Evolutionary conservation across 2,888 invertebrate species (phyloP), one percentile per base, ranked within the genome.

Genomic region (Liposcelis brunnea): DNA sequence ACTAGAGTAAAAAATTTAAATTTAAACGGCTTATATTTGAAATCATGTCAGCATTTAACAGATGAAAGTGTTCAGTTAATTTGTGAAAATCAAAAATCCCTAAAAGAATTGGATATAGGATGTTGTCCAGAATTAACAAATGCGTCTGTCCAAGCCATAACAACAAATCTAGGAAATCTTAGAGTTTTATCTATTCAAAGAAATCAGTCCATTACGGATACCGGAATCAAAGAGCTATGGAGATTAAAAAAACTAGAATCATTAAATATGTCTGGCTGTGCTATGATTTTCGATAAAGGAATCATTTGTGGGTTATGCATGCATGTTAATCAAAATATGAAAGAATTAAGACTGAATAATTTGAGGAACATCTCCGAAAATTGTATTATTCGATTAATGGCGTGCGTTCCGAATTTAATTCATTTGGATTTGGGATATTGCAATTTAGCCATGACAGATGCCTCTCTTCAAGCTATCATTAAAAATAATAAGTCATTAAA

Each of bases 381-480:
- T 50, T 70, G 74, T 21, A 62, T 81, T 4, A 70, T 74, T 44
- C 64, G 66, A 55, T 66, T 80, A 47, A 72, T 76, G 7, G 67
- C 69, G 53, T 67, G 65, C 51, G 62, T 78, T 46, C 69, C 70
- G 1, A 69, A 71, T 47, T 61, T 82, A 36, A 66, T 63, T 1
- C 60, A 66, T 16, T 62, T 83, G 16, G 75, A 81, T 56, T 57
- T 82, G 38, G 75, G 75, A 47, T 74, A 72, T 52, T 81, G 81
- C 56, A 73, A 76, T 51, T 74, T 71, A 62, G 75, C 73, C n/a
- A 74, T 81, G 1, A 79, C 79, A 2, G 79, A 82, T 55, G 66
- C 67, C 46, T 45, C 47, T 14, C 49, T 53, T 44, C 75, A 80
- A 63, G 71, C 71, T 35, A 70, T 83, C 51, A 75, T 80, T 49